Evolutionary conservation across 2,797 vertebrate species (phyloP).

Genomic region (Euphonia xanthogaster): DNA sequence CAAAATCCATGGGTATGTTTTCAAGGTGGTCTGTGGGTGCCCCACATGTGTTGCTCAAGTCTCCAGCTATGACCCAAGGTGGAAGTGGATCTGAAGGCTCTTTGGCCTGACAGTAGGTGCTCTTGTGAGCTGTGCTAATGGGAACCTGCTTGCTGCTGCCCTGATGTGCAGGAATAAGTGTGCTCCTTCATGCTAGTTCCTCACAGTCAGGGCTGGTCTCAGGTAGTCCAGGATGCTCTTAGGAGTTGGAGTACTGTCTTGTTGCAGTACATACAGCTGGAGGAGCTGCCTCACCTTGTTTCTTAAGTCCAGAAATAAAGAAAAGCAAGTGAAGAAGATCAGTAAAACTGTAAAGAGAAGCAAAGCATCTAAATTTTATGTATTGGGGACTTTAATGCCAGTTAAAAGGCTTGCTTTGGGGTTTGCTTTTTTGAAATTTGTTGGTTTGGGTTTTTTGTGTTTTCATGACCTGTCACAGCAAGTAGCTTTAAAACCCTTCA

Average conservation of each 20-base stretch:
- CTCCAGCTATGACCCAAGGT: background rate
- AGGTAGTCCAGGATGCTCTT: background rate
- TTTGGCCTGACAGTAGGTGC: background rate
- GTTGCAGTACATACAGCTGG: background rate
- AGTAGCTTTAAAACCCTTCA: background rate
- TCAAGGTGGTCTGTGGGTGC: background rate
- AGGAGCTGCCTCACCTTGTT: background rate
- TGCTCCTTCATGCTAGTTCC: background rate
- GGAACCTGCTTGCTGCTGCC: background rate
- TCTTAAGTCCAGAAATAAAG: background rate
- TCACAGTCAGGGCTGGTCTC: fast-evolving
- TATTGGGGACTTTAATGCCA: fast-evolving
- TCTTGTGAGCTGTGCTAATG: background rate
- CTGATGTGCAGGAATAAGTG: fast-evolving
- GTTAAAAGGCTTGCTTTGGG: background rate
- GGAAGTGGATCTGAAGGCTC: background rate
- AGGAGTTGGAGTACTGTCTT: background rate
- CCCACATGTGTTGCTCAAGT: background rate
- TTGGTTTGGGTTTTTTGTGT: fast-evolving
- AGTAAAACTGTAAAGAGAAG: background rate
- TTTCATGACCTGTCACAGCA: background rate
- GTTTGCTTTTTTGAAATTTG: too few species aligned
- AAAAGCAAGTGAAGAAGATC: background rate
- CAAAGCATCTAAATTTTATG: background rate
- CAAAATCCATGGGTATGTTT: background rate